A percentile compares a stretch with the other conserved stretches of the same genome.
These are phyloP conservation scores for Sebastes variabilis DNA, from an alignment of 2,797 vertebrate genomes.

Conservation along the genomic window DNA sequence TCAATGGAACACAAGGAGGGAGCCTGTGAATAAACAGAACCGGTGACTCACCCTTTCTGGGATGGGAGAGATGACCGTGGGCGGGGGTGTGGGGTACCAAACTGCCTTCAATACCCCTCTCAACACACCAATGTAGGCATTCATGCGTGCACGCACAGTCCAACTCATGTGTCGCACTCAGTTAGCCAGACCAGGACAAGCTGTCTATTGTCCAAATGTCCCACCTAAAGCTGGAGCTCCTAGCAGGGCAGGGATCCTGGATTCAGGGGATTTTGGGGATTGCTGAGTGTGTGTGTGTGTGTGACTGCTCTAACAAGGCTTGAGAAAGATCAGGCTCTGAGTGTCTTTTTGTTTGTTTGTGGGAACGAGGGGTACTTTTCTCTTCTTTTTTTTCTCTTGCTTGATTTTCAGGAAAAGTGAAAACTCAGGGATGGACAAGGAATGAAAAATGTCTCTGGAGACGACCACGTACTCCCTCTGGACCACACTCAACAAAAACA, in stretches of 20 bases:
- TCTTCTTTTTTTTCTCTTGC: not conserved
- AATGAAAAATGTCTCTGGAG: not conserved
- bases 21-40: constrained; percentile 81
- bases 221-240: constrained; percentile 58
- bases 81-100: constrained; percentile 60
- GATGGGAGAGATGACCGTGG: constrained; percentile 65
- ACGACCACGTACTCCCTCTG: not conserved
- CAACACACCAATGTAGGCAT: constrained; percentile 66
- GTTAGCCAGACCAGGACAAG: constrained; percentile 60
- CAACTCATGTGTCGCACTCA: constrained; percentile 52
- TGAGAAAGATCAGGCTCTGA: constrained; percentile 11
- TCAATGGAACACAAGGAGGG: constrained; percentile 79
- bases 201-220: constrained; percentile 68
- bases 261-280: constrained; percentile 67
- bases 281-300: constrained; percentile 19
- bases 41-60: constrained; percentile 80
- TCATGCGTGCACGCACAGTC: constrained; percentile 55
- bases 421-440: not conserved
- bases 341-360: constrained; percentile 14
- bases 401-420: not conserved
- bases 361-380: not conserved
- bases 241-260: constrained; percentile 48
- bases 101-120: constrained; percentile 52
- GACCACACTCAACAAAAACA: not conserved
- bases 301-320: not conserved